Evolutionary conservation across 2,888 invertebrate species (phyloP).

Genomic region (Hermodice carunculata): DNA sequence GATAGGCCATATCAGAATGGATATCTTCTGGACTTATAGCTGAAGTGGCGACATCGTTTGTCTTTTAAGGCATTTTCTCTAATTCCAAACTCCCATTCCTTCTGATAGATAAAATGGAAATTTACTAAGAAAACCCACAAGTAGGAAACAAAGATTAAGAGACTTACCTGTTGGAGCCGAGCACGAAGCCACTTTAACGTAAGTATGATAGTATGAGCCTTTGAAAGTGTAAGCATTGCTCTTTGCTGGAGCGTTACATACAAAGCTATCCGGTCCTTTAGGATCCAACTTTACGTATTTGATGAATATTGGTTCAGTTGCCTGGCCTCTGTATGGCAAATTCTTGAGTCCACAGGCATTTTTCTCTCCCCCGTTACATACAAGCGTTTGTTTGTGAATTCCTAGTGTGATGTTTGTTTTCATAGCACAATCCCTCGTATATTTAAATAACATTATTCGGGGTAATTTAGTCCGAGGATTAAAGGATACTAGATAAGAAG

Average conservation of each 20-base stretch:
- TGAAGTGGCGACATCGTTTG: no score
- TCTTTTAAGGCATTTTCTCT: no score
- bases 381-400: slow-evolving; percentile 34
- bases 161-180: slow-evolving; percentile 30
- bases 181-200: slow-evolving; percentile 33
- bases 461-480: slow-evolving; percentile 33
- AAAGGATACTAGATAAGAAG: slow-evolving; percentile 37
- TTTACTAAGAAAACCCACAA: no score
- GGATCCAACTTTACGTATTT: slow-evolving; percentile 35
- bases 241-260: slow-evolving; percentile 19
- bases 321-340: slow-evolving; percentile 31
- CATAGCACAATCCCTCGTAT: slow-evolving; percentile 30
- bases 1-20: no score
- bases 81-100: no score
- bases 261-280: slow-evolving; percentile 20
- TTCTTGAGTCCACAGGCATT: slow-evolving; percentile 35
- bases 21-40: no score
- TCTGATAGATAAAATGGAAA: no score
- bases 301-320: slow-evolving; percentile 28
- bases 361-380: slow-evolving; percentile 35
- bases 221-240: slow-evolving; percentile 27
- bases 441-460: no score
- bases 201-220: slow-evolving; percentile 33
- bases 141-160: no score
- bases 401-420: slow-evolving; percentile 32